phyloP scores from a whole-genome alignment of 2,797 vertebrate genomes.

The Enteromius fasciolatus region DNA sequence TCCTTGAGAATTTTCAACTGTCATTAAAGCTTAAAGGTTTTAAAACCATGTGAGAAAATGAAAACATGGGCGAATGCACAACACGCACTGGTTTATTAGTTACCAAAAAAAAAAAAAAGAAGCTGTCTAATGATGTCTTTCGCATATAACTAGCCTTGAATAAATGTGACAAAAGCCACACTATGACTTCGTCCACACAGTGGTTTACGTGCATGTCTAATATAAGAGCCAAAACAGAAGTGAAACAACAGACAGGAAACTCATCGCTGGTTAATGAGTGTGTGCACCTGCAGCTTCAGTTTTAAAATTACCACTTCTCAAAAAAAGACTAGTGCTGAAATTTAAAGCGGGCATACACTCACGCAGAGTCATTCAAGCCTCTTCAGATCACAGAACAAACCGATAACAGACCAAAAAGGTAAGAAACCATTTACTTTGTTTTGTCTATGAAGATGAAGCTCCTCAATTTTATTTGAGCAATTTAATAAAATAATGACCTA shows the following conservation, averaged over 20 bases:
- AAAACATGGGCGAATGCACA: not conserved
- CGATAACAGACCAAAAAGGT: not conserved
- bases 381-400: conserved; percentile 16
- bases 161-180: not conserved
- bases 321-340: not conserved
- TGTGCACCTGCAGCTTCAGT: conserved; percentile 4
- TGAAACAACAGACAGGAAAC: conserved; percentile 60
- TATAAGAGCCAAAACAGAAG: conserved; percentile 70
- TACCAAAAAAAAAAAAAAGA: not conserved
- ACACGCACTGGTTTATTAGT: too few species aligned
- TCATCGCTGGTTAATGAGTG: conserved; percentile 7
- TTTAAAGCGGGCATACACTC: not conserved
- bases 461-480: not conserved
- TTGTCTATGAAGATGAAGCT: not conserved
- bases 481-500: not conserved
- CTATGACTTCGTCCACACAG: not conserved
- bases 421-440: conserved; percentile 14
- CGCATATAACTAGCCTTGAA: not conserved
- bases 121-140: not conserved
- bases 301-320: conserved; percentile 20
- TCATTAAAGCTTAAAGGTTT: not conserved
- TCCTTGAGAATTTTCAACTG: not conserved
- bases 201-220: conserved; percentile 63
- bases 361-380: not conserved
- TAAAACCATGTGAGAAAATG: not conserved